Conservation (phyloP, 2,113 vertebrate species). For the Catharus minimus region DNA sequence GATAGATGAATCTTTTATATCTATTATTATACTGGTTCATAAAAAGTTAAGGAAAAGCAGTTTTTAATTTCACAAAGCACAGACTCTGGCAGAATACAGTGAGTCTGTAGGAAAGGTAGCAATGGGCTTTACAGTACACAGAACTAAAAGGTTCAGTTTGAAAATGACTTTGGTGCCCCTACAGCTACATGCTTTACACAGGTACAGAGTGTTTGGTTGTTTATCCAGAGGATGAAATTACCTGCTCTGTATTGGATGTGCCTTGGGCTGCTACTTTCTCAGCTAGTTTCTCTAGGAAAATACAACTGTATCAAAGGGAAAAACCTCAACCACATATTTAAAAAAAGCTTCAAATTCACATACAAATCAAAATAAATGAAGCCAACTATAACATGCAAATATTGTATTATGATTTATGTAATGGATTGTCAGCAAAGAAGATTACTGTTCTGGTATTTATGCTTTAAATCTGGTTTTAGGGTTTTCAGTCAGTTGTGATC, state of each 20-base stretch:
- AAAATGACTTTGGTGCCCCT: not conserved
- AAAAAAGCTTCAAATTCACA: constrained; percentile 1
- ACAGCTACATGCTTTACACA: not conserved
- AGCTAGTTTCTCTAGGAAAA: not conserved
- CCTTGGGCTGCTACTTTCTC: constrained; percentile 2
- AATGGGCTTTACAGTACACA: not conserved
- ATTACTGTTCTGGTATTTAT: constrained; percentile 50
- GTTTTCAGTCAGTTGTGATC: constrained; percentile 46
- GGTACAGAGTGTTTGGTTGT: not conserved
- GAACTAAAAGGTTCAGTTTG: not conserved
- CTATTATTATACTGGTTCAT: not conserved
- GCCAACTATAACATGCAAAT: constrained; percentile 44
- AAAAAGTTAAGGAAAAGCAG: not conserved
- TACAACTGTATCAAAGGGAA: not conserved
- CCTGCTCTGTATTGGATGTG: not conserved
- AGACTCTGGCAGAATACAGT: not conserved
- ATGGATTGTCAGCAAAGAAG: constrained; percentile 17
- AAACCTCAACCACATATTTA: not conserved
- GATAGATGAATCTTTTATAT: not conserved
- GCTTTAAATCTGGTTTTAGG: constrained; percentile 45
- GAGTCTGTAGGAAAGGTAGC: not conserved
- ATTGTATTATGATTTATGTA: constrained; percentile 38
- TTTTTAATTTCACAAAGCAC: not conserved
- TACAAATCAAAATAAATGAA: constrained; percentile 13
- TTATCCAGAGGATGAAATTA: constrained; percentile 7